These are phyloP conservation scores for Apostichopus japonicus DNA, from an alignment of 35 echinoderm and acorn worm genomes.

Conservation along the genomic window DNA sequence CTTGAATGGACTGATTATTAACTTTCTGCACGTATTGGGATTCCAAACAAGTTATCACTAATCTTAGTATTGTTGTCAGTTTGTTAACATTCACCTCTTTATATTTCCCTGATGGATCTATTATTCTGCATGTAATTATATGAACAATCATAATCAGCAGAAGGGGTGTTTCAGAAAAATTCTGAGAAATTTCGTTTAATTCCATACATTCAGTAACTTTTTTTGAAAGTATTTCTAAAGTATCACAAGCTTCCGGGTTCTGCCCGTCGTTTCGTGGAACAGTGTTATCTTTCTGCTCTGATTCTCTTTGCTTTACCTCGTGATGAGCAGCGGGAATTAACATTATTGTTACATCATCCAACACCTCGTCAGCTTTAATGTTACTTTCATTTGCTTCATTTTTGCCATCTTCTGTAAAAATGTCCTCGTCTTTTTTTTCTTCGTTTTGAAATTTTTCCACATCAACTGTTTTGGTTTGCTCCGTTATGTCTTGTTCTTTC, in stretches of 20 bases:
- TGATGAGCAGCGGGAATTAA: not conserved
- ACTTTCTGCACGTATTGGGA: constrained; percentile 28
- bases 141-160: constrained; percentile 45
- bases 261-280: not conserved
- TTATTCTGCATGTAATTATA: not conserved
- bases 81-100: constrained; percentile 13
- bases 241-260: accelerated
- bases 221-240: not conserved
- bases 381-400: not conserved
- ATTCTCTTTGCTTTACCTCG: not conserved
- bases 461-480: too few relatives aligned
- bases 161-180: constrained; percentile 22
- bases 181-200: not conserved
- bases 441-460: too few relatives aligned
- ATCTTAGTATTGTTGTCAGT: not conserved
- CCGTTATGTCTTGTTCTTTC: too few relatives aligned
- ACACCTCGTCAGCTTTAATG: too few relatives aligned
- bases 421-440: not conserved
- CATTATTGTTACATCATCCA: not conserved
- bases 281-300: not conserved
- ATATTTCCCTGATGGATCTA: not conserved
- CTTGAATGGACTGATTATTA: not conserved
- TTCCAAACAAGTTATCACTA: constrained; percentile 19
- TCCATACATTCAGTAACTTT: not conserved
- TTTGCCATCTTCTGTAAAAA: not conserved